Conservation (phyloP, 2,797 vertebrate genomes). For the Periparus ater region DNA sequence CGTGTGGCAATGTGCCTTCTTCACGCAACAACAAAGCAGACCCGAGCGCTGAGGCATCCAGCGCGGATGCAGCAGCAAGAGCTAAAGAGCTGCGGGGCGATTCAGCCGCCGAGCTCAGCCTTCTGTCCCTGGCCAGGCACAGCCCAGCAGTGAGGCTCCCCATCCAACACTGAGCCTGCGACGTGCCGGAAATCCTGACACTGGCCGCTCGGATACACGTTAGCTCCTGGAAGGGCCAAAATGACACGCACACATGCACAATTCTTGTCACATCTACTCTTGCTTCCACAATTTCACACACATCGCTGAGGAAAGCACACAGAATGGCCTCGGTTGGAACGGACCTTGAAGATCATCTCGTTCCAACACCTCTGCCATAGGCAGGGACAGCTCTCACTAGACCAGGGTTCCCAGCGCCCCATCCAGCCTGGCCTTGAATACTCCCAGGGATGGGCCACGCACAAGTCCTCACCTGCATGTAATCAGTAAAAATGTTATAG, state of each 20-base stretch:
- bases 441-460: not conserved
- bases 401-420: accelerated
- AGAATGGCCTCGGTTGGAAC: not conserved
- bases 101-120: accelerated
- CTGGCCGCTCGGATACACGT: accelerated
- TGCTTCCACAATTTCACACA: not conserved
- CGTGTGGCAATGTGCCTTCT: not conserved
- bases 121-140: accelerated
- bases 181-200: not conserved
- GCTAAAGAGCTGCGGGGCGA: not conserved
- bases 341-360: not conserved
- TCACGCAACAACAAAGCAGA: accelerated
- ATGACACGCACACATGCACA: accelerated
- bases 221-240: not conserved
- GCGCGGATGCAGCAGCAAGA: accelerated
- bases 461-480: accelerated
- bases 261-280: accelerated
- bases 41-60: accelerated
- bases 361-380: not conserved
- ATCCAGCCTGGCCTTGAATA: not conserved
- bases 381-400: not conserved
- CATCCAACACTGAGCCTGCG: accelerated
- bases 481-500: accelerated
- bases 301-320: not conserved
- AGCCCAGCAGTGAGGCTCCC: not conserved